phyloP scores from a whole-genome alignment of 2,113 vertebrate species.

The Crotalus horridus region DNA sequence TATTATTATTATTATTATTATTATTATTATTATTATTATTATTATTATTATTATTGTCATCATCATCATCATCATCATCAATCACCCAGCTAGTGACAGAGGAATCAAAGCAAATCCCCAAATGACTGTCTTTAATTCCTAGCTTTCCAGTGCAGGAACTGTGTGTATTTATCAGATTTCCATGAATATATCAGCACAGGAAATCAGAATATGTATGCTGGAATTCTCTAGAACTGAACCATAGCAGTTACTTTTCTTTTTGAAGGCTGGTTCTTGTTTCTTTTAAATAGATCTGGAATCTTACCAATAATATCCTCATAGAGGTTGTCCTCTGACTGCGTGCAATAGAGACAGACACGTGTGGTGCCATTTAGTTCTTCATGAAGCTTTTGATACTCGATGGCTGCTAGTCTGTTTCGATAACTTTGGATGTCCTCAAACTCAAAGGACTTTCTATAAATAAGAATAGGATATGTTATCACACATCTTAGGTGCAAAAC shows the following conservation, averaged over 20 bases:
- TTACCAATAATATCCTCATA: constrained; percentile 96
- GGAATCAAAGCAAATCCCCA: not conserved
- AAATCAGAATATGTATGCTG: not conserved
- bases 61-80: too few relatives aligned
- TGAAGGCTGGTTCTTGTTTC: not conserved
- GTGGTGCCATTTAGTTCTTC: constrained; percentile 63
- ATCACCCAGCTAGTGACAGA: not conserved
- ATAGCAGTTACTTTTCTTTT: not conserved
- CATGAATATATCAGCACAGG: not conserved
- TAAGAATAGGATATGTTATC: constrained; percentile 44
- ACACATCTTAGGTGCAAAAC: not conserved
- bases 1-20: too few relatives aligned
- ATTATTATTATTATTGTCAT: too few relatives aligned
- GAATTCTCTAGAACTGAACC: not conserved
- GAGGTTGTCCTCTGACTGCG: constrained; percentile 92
- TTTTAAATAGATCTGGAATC: constrained; percentile 57
- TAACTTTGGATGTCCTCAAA: constrained; percentile 90
- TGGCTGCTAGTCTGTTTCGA: constrained; percentile 56
- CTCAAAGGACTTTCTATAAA: constrained; percentile 94
- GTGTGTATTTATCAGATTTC: not conserved
- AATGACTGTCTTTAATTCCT: not conserved
- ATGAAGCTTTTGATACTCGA: constrained; percentile 60
- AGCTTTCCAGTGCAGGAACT: not conserved
- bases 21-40: too few relatives aligned
- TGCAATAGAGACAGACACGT: constrained; percentile 75